A percentile compares a stretch with the other conserved stretches of the same genome.
These are phyloP conservation scores for Muscidifurax raptorellus DNA, from an alignment of 1,140 invertebrate species.

Conservation along the genomic window DNA sequence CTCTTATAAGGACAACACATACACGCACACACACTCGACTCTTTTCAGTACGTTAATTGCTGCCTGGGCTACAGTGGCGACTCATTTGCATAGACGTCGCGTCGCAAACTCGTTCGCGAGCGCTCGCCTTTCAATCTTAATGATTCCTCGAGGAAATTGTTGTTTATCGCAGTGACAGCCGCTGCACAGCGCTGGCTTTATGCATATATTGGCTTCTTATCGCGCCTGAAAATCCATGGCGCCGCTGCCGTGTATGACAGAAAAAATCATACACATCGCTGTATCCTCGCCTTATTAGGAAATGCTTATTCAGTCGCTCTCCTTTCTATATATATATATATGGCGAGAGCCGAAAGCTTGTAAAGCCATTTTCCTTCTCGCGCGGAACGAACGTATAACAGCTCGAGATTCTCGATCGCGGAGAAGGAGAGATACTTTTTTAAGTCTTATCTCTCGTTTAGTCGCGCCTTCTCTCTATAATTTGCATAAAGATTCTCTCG, in stretches of 20 bases:
- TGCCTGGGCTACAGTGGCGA: not conserved
- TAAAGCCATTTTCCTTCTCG: not conserved
- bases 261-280: not conserved
- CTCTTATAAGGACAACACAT: not conserved
- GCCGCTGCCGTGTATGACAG: not conserved
- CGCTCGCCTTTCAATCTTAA: slow-evolving; percentile 44
- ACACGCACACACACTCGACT: not conserved
- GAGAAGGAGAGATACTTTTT: slow-evolving; percentile 19
- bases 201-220: not conserved
- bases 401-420: not conserved
- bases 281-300: not conserved
- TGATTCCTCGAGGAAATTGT: slow-evolving; percentile 46
- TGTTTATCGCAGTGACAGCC: slow-evolving; percentile 29
- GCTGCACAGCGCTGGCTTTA: not conserved
- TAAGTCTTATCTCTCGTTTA: slow-evolving; percentile 19
- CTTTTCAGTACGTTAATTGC: slow-evolving; percentile 39
- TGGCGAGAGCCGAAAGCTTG: not conserved
- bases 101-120: slow-evolving; percentile 41
- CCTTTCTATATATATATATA: not conserved
- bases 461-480: slow-evolving; percentile 26
- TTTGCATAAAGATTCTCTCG: slow-evolving; percentile 51
- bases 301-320: slow-evolving; percentile 30
- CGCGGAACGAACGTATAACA: not conserved
- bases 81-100: slow-evolving; percentile 46
- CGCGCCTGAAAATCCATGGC: slow-evolving; percentile 4